These are phyloP conservation scores for Drosophila aldrichi DNA, from an alignment of 2,888 invertebrate genomes.

Conservation along the genomic window DNA sequence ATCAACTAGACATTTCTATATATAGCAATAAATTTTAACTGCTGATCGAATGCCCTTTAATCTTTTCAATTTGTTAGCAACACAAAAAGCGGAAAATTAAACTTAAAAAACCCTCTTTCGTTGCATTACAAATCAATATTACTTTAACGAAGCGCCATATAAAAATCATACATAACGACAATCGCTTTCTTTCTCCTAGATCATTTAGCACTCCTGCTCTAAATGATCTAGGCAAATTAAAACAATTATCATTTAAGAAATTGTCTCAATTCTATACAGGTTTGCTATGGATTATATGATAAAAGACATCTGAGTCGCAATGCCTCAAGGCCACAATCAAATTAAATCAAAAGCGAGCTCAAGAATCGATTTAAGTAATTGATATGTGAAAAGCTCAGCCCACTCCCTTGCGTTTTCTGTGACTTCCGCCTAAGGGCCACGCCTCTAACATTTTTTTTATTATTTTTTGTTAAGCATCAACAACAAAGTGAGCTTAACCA, in stretches of 20 bases:
- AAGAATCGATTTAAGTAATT: slow-evolving; percentile 5
- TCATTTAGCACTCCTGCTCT: no score
- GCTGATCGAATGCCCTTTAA: no score
- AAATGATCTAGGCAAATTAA: no score
- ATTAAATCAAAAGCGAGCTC: background rate
- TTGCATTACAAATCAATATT: no score
- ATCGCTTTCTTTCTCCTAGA: no score
- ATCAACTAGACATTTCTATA: no score
- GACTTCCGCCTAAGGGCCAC: background rate
- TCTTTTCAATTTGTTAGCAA: no score
- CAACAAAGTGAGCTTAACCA: slow-evolving; percentile 46
- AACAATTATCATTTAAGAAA: background rate
- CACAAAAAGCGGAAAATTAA: no score
- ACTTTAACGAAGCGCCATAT: no score
- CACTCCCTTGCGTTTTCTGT: background rate
- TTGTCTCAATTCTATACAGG: background rate
- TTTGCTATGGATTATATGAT: background rate
- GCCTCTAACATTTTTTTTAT: slow-evolving; percentile 1
- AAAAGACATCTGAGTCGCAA: background rate
- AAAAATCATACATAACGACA: no score
- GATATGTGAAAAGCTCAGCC: background rate
- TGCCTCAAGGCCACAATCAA: background rate
- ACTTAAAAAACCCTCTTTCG: no score
- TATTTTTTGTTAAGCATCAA: background rate
- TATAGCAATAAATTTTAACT: no score